A percentile compares a stretch with the other conserved stretches of the same genome.
phyloP scores from a whole-genome alignment of 2,797 vertebrate genomes.

The Sitta carolinensis region DNA sequence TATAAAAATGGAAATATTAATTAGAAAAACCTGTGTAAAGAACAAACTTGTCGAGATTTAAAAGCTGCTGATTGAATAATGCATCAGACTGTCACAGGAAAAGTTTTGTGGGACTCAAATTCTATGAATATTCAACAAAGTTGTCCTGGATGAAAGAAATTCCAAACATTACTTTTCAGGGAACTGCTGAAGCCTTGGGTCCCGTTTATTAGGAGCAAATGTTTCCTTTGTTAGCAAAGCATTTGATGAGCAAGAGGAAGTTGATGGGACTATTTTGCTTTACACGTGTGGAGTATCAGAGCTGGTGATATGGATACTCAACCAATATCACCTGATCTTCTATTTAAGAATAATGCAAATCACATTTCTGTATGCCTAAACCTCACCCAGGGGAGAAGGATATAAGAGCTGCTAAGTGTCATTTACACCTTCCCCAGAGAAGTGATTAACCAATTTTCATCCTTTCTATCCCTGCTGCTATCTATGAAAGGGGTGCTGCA shows the following conservation, averaged over 20 bases:
- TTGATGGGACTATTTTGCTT: not conserved
- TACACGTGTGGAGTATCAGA: not conserved
- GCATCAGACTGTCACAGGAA: not conserved
- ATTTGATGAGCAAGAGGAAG: not conserved
- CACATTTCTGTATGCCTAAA: not conserved
- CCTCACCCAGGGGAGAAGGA: not conserved
- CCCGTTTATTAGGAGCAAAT: not conserved
- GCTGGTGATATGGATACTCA: not conserved
- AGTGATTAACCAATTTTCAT: not conserved
- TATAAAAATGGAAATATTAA: not conserved
- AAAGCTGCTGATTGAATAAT: not conserved
- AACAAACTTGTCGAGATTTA: not conserved
- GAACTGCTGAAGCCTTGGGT: not conserved
- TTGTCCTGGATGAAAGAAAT: not conserved
- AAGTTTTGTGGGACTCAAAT: not conserved
- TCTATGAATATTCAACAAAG: conserved; percentile 1
- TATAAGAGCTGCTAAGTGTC: not conserved
- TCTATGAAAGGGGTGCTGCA: not conserved
- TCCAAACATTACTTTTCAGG: not conserved
- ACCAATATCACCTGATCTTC: not conserved
- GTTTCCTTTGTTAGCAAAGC: not conserved
- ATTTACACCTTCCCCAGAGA: not conserved
- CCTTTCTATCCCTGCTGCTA: not conserved
- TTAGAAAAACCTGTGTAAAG: not conserved
- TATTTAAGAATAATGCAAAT: not conserved